phyloP scores from a whole-genome alignment of 2,113 vertebrate species.

The Malurus alboscapulatus region DNA sequence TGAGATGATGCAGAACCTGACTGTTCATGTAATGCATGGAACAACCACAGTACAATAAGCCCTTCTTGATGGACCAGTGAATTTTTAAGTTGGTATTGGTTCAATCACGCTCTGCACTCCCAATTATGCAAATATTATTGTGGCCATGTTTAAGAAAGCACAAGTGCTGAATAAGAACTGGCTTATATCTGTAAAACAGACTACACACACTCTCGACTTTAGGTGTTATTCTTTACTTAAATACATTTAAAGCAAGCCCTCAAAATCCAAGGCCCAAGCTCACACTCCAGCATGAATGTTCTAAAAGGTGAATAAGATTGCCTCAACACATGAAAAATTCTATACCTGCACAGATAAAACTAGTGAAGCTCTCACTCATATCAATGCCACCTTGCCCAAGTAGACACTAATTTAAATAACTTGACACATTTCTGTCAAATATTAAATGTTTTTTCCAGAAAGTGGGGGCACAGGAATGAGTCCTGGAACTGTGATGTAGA shows the following conservation, averaged over 20 bases:
- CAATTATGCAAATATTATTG: neutral
- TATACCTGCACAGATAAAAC: neutral
- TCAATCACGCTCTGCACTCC: neutral
- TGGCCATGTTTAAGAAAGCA: neutral
- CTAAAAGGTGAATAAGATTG: neutral
- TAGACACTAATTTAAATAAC: neutral
- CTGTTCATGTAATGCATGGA: neutral
- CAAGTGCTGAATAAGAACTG: neutral
- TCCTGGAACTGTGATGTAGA: neutral
- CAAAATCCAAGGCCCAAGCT: neutral
- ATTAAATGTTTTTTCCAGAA: neutral
- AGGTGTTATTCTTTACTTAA: neutral
- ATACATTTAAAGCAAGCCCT: neutral
- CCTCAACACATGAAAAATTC: neutral
- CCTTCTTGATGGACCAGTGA: neutral
- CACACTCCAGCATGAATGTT: neutral
- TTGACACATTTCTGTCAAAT: neutral
- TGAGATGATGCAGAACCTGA: neutral
- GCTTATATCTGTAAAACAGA: neutral
- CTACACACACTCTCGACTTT: neutral
- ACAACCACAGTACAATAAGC: neutral
- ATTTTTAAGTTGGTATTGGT: neutral
- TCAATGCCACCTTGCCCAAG: neutral
- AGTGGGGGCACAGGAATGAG: neutral
- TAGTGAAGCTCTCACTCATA: neutral